Evolutionary conservation across 2,888 invertebrate species (phyloP), one percentile per base, ranked within the genome.

Genomic region (Sphaerophoria taeniata): DNA sequence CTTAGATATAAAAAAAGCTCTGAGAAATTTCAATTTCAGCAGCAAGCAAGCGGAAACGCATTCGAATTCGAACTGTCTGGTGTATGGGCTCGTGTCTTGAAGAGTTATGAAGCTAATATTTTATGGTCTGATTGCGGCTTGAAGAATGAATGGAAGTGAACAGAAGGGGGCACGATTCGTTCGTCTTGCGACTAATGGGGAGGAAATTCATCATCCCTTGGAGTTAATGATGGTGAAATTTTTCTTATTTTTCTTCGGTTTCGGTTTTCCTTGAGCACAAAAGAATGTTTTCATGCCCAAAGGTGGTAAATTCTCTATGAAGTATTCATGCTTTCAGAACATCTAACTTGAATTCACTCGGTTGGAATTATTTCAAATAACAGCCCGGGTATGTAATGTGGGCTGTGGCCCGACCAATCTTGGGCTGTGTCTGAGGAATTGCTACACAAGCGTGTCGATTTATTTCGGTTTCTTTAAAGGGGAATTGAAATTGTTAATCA

Each of bases 81-180:
- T 39, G 11, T 9, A 9, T 43, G 43, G 0, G 43, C 9, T 4
- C 12, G 43, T 65, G 58, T 71, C 33, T 51, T 76, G 77, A 72
- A 76, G 81, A 82, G 73, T 77, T 51, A 67, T 67, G 73, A 63
- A 73, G 72, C 67, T 78, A 69, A 82, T 82, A 78, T 78, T 82
- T 82, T 55, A 82, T 61, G 78, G 78, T 82, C 82, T 82, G 82
- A 73, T 82, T 82, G 63, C 63, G 33, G 16, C 31, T 51, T 16
- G 4, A 69, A 67, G 31, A 31, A 76, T 61, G 70, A 47, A 75
- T 49, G 24, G 12, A 55, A 51, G 60, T 43, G 31, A 6, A 58
- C 60, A 39, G 55, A 47, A 9, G 24, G 31, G 55, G 43, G 51
- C 11, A 39, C 45, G n/a, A 55, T 45, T 11, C n/a, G 65, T 49